phyloP scores from a whole-genome alignment of 2,888 invertebrate species.

The Cryptus viduatorius region DNA sequence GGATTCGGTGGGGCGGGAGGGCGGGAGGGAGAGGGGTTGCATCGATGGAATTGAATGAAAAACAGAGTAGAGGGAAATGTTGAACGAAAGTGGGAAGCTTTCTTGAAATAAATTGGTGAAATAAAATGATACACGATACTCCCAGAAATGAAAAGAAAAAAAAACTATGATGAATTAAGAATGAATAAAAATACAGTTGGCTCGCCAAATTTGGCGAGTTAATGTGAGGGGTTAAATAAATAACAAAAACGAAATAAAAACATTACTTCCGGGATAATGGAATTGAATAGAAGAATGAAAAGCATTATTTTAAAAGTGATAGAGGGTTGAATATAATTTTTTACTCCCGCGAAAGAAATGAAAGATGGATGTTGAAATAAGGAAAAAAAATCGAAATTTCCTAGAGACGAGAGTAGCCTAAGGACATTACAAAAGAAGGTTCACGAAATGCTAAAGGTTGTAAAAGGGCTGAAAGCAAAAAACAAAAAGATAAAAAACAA shows the following conservation, averaged over 20 bases:
- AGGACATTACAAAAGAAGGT: neutral
- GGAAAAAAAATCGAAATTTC: neutral
- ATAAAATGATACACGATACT: neutral
- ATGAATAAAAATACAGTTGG: too few species aligned
- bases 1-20: slow-evolving; percentile 24
- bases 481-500: slow-evolving; percentile 1
- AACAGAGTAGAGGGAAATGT: neutral
- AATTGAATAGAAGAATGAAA: too few species aligned
- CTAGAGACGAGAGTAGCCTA: too few species aligned
- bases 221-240: too few species aligned
- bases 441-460: neutral
- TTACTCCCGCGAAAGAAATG: too few species aligned
- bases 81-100: neutral
- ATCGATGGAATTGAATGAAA: slow-evolving; percentile 34
- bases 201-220: too few species aligned
- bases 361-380: neutral
- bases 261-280: too few species aligned
- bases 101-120: neutral
- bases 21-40: neutral
- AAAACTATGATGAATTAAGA: too few species aligned
- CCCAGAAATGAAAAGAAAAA: neutral
- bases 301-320: too few species aligned
- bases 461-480: slow-evolving; percentile 1
- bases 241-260: too few species aligned
- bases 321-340: too few species aligned